Base-by-base conservation (phyloP, 2,797 vertebrate species). In the Meriones psammophilus region DNA sequence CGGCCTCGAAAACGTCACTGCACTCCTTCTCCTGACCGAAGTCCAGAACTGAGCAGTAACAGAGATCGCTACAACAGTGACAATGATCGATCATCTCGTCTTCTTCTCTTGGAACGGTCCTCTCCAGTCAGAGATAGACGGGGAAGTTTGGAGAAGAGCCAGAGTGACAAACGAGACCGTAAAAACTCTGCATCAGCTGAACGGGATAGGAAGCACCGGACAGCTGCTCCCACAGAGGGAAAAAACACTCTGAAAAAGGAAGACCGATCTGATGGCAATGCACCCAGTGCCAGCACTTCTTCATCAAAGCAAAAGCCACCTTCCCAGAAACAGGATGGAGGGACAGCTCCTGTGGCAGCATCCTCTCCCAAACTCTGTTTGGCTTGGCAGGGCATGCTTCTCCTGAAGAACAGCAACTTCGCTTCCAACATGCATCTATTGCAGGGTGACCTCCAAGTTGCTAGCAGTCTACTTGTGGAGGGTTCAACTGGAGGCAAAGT, bases 371-470 rank as follows among this genome's bases (percentile, higher is more conserved):
- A 99, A 97, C 99, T 99, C 90, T 98, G 99, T 95, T 96, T 99
- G 98, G 99, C 99, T 54, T 99, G 99, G 99, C 99, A 99, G 4
- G 99, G 99, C 30, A 99, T 99, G 99, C 99, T 99, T 36, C 98
- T 99, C 15, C 98, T 99, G 94, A 99, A 99, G 98, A 99, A 99
- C 98, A 99, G 99, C 98, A 99, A 99, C 98, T 99, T 99, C 98
- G 99, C 99, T 10, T 99, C 99, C 98, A 99, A 99, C 98, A 99
- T 99, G 99, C 99, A 99, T 97, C 99, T 99, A 94, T 98, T 99
- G 94, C 99, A 99, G 97, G 99, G 99, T 5, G 99, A 99, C 98
- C 99, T 99, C 93, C 98, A 97, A 0, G 99, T 99, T 22, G 99
- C 99, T 97, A 99, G 99, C 93, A 99, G 99, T 96, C 99, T 99